These are phyloP conservation scores for Listrodromus nycthemerus DNA, from an alignment of 2,888 invertebrate species.

Conservation along the genomic window DNA sequence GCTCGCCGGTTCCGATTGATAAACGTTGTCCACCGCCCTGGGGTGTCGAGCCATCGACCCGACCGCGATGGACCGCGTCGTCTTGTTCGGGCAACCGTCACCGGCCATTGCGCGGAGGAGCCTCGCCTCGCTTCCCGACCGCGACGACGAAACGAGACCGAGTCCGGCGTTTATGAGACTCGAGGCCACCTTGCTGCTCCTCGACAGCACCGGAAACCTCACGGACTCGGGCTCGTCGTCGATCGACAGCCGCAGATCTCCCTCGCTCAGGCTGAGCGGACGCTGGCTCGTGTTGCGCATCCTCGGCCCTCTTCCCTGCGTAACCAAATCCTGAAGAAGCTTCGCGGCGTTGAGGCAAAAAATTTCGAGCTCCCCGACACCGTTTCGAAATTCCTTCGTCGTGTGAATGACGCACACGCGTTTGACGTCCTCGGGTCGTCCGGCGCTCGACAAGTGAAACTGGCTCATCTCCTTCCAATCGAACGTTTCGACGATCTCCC, in stretches of 20 bases:
- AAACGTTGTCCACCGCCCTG: conserved; percentile 78
- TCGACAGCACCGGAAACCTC: conserved; percentile 67
- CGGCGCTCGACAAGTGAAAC: conserved; percentile 86
- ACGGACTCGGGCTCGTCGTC: conserved; percentile 68
- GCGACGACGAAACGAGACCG: conserved; percentile 72
- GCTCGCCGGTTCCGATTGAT: conserved; percentile 77
- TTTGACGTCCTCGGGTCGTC: conserved; percentile 86
- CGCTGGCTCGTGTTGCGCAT: conserved; percentile 70
- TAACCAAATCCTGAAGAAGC: conserved; percentile 84
- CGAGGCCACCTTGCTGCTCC: conserved; percentile 73
- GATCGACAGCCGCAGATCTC: conserved; percentile 82
- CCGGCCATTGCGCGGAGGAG: conserved; percentile 69
- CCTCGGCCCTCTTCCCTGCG: conserved; percentile 83
- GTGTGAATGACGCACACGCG: conserved; percentile 87
- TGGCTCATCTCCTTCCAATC: conserved; percentile 88
- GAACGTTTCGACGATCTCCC: conserved; percentile 85
- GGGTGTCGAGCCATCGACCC: conserved; percentile 65
- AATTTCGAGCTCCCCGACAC: conserved; percentile 85
- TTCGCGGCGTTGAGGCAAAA: conserved; percentile 85
- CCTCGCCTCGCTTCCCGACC: conserved; percentile 75
- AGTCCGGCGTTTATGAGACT: conserved; percentile 76
- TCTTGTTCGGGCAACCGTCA: conserved; percentile 68
- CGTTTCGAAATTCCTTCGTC: conserved; percentile 86
- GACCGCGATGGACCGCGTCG: conserved; percentile 67
- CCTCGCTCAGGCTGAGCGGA: conserved; percentile 85